phyloP scores from a whole-genome alignment of 2,113 vertebrate genomes.

The Rynchops niger region DNA sequence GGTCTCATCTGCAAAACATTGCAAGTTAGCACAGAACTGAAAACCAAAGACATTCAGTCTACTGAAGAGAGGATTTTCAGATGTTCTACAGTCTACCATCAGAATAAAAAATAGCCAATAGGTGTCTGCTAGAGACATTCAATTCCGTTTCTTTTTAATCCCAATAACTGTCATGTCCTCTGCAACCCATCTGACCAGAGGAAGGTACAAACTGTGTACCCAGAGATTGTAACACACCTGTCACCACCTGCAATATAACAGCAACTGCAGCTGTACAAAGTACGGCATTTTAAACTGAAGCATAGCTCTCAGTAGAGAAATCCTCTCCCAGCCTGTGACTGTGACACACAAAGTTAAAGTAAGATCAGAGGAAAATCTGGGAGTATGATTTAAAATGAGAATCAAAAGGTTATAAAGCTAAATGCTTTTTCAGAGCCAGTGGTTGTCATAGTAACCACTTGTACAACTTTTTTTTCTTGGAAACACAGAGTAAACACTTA shows the following conservation, averaged over 20 bases:
- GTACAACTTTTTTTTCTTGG: slow-evolving; percentile 34
- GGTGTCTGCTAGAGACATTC: background rate
- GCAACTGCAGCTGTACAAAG: background rate
- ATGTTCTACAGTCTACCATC: background rate
- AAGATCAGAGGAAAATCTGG: slow-evolving; percentile 31
- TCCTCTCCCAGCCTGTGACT: background rate
- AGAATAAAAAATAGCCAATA: background rate
- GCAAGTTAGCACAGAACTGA: background rate
- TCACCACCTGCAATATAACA: background rate
- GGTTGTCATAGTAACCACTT: slow-evolving; percentile 23
- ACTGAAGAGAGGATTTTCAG: background rate
- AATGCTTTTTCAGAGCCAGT: slow-evolving; percentile 29
- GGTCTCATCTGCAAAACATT: background rate
- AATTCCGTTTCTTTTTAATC: background rate
- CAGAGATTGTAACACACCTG: background rate
- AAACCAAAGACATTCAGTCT: background rate
- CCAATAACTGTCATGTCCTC: background rate
- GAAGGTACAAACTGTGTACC: background rate
- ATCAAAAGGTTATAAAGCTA: slow-evolving; percentile 45
- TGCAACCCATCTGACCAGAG: background rate
- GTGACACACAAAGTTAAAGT: background rate
- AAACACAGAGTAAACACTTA: slow-evolving; percentile 52
- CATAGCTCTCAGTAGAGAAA: background rate
- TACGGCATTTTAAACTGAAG: background rate
- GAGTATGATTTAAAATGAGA: slow-evolving; percentile 28